Percentiles rank a stretch among this genome's conserved stretches.
These are phyloP conservation scores for Hylaeus volcanicus DNA, from an alignment of 1,140 invertebrate species.

Conservation along the genomic window DNA sequence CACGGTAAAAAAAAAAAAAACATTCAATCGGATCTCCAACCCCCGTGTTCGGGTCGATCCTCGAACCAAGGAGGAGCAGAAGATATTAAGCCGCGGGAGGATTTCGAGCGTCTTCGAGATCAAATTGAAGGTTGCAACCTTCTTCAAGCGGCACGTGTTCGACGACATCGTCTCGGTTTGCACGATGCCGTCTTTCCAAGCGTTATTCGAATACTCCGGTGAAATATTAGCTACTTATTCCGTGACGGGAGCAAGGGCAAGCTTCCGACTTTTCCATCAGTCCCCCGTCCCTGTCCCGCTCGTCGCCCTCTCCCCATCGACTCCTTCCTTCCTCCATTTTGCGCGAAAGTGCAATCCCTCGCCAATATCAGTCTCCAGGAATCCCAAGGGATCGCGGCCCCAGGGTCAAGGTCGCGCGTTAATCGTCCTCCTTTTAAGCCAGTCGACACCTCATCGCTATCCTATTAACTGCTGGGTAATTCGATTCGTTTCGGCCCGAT, in stretches of 20 bases:
- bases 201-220: slow-evolving; percentile 62
- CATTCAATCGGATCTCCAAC: slow-evolving; percentile 14
- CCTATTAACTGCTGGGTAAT: slow-evolving; percentile 51
- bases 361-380: slow-evolving; percentile 46
- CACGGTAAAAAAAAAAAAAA: slow-evolving; percentile 6
- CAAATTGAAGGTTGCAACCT: slow-evolving; percentile 40
- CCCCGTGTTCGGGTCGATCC: slow-evolving; percentile 15
- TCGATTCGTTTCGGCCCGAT: slow-evolving; percentile 44
- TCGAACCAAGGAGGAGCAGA: background rate
- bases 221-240: slow-evolving; percentile 67
- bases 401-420: slow-evolving; percentile 41
- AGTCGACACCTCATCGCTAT: slow-evolving; percentile 35
- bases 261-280: slow-evolving; percentile 31
- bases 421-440: slow-evolving; percentile 51
- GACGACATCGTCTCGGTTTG: slow-evolving; percentile 45
- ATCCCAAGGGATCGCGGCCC: background rate
- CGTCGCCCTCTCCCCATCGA: background rate
- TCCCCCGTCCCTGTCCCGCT: background rate
- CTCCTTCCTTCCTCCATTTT: background rate
- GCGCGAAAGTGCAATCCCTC: slow-evolving; percentile 7
- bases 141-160: slow-evolving; percentile 26
- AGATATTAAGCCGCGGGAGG: slow-evolving; percentile 31
- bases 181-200: slow-evolving; percentile 14
- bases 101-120: slow-evolving; percentile 41
- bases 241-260: slow-evolving; percentile 52